phyloP scores from a whole-genome alignment of 2,113 vertebrate genomes.

The Chrysemys picta region DNA sequence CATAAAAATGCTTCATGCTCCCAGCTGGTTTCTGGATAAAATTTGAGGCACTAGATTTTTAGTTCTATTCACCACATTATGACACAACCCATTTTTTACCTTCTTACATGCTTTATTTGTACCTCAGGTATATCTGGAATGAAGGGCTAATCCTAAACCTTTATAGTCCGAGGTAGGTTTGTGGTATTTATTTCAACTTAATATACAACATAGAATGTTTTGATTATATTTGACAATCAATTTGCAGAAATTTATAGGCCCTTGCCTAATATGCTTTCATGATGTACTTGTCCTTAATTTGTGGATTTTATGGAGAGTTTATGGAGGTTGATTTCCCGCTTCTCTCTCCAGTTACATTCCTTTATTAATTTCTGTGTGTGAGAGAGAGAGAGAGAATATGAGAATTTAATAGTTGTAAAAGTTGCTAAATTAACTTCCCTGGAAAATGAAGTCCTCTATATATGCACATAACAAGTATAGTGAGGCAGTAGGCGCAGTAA shows the following conservation, averaged over 20 bases:
- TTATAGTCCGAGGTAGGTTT: conserved; percentile 60
- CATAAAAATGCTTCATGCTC: background rate
- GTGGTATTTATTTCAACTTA: conserved; percentile 58
- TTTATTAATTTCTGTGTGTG: background rate
- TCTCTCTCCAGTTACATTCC: conserved; percentile 46
- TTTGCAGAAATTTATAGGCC: conserved; percentile 71
- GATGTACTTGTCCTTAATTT: conserved; percentile 69
- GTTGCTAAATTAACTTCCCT: background rate
- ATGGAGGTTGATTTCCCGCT: conserved; percentile 42
- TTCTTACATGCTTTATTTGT: conserved; percentile 47
- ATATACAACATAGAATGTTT: conserved; percentile 59
- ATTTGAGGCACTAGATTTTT: background rate
- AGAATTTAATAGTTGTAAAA: conserved; percentile 1
- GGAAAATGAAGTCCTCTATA: background rate
- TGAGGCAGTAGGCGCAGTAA: background rate
- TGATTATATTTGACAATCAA: conserved; percentile 71
- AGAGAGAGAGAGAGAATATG: background rate
- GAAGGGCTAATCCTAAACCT: conserved; percentile 58
- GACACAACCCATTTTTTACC: background rate
- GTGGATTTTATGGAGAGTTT: conserved; percentile 71
- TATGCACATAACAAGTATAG: background rate
- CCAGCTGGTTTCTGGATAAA: background rate
- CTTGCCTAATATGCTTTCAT: conserved; percentile 67
- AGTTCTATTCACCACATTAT: background rate
- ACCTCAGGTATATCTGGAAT: conserved; percentile 48